phyloP scores from a whole-genome alignment of 2,797 vertebrate species.

The Manis pentadactyla region DNA sequence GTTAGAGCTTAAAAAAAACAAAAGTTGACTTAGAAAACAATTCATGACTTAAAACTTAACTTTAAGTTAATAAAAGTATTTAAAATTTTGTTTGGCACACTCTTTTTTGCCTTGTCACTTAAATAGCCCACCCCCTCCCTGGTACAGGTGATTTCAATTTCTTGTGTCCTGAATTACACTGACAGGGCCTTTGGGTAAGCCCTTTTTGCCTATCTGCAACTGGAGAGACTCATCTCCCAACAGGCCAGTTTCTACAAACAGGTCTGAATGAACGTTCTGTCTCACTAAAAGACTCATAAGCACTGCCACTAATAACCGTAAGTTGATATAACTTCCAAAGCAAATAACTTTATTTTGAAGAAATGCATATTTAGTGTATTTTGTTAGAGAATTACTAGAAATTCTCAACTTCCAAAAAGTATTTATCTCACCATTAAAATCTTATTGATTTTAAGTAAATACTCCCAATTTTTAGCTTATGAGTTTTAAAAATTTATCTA shows the following conservation, averaged over 20 bases:
- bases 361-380: neutral
- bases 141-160: neutral
- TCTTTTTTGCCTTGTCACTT: constrained; percentile 3
- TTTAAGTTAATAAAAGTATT: constrained; percentile 17
- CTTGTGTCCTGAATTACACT: neutral
- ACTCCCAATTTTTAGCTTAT: neutral
- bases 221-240: neutral
- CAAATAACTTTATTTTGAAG: constrained; percentile 40
- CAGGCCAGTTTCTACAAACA: neutral
- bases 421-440: constrained; percentile 29
- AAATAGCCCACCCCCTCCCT: neutral
- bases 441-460: constrained; percentile 31
- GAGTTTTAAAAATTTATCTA: neutral
- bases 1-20: neutral
- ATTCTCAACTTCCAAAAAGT: constrained; percentile 23
- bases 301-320: neutral
- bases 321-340: constrained; percentile 1
- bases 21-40: constrained; percentile 20
- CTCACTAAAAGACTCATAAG: constrained; percentile 16
- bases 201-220: neutral
- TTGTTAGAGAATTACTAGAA: constrained; percentile 25
- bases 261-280: constrained; percentile 4
- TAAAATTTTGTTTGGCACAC: neutral
- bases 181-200: neutral
- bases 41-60: constrained; percentile 50